Evolutionary conservation across 2,113 vertebrate species (phyloP).

Genomic region (Atractosteus spatula): DNA sequence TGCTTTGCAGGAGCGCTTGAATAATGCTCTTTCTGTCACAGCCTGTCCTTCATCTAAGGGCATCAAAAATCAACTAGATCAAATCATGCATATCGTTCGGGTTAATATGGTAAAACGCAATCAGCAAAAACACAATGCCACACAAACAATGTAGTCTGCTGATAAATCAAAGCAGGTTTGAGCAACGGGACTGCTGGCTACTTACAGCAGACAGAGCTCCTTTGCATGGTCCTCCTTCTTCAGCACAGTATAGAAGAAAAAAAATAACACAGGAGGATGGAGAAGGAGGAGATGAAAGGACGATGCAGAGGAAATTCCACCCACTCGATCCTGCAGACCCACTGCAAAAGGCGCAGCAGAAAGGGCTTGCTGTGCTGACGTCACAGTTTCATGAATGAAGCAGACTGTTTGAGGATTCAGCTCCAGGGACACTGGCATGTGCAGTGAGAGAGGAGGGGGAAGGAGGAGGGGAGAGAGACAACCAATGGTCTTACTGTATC

Average conservation of each 20-base stretch:
- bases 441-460: conserved; percentile 15
- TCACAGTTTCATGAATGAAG: conserved; percentile 79
- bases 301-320: conserved; percentile 64
- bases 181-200: conserved; percentile 7
- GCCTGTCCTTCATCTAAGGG: conserved; percentile 13
- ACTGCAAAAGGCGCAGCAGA: conserved; percentile 48
- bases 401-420: conserved; percentile 55
- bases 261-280: conserved; percentile 31
- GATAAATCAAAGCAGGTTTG: background rate
- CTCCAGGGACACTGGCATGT: conserved; percentile 32
- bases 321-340: conserved; percentile 61
- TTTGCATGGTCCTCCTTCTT: conserved; percentile 14
- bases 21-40: too few relatives aligned
- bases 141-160: background rate
- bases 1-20: background rate
- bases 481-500: background rate
- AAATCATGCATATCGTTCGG: background rate
- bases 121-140: too few relatives aligned
- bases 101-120: conserved; percentile 10
- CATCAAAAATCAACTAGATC: background rate
- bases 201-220: conserved; percentile 22
- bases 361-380: conserved; percentile 52
- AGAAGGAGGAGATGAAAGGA: conserved; percentile 28
- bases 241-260: background rate
- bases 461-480: background rate